phyloP scores from a whole-genome alignment of 23 tunicate genomes.

The Phallusia fumigata region DNA sequence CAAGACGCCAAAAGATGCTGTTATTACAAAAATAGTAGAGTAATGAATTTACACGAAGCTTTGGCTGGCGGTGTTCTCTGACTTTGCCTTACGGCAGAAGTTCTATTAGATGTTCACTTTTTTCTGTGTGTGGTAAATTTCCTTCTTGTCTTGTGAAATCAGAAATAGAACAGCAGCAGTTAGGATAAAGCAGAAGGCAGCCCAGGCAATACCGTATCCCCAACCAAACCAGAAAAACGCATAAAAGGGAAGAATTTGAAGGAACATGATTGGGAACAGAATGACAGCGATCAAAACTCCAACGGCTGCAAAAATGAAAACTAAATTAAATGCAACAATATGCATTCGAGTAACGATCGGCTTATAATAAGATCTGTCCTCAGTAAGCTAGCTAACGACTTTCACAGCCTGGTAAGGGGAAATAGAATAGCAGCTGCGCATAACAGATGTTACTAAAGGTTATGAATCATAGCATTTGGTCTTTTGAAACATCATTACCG shows the following conservation, averaged over 20 bases:
- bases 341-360: not conserved
- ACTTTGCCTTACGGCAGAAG: not conserved
- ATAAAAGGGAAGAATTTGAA: slow-evolving; percentile 74
- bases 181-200: slow-evolving; percentile 84
- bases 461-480: not conserved
- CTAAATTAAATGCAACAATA: not conserved
- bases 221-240: slow-evolving; percentile 95
- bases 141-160: slow-evolving; percentile 82
- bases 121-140: slow-evolving; percentile 74
- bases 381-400: too few relatives aligned
- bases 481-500: not conserved
- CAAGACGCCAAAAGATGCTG: too few relatives aligned
- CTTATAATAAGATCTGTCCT: too few relatives aligned
- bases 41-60: too few relatives aligned
- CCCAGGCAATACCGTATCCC: slow-evolving; percentile 99
- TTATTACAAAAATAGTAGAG: too few relatives aligned
- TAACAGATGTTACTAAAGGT: not conserved
- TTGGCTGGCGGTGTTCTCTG: too few relatives aligned
- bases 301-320: slow-evolving; percentile 59
- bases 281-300: slow-evolving; percentile 77
- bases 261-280: slow-evolving; percentile 81
- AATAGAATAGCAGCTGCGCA: too few relatives aligned
- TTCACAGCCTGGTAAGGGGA: too few relatives aligned
- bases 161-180: slow-evolving; percentile 83
- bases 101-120: slow-evolving; percentile 43